Evolutionary conservation across 2,797 vertebrate species (phyloP).

Genomic region (Agapornis canus): DNA sequence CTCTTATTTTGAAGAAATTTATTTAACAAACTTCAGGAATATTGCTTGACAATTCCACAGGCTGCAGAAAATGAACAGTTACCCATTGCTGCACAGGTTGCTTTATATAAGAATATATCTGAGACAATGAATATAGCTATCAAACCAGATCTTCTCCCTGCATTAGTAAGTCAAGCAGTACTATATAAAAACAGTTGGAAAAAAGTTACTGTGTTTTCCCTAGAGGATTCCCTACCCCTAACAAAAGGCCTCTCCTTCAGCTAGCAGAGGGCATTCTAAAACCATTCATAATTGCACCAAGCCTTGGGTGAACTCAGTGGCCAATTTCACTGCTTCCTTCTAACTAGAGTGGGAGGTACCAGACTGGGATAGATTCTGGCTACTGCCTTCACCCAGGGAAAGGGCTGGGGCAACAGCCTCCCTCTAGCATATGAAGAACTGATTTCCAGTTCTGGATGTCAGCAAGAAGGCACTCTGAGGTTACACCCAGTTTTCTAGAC

Average conservation of each 20-base stretch:
- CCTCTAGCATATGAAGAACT: not conserved
- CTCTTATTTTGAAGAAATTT: constrained; percentile 41
- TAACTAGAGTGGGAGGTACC: not conserved
- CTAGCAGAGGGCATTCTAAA: not conserved
- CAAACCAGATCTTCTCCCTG: constrained; percentile 2
- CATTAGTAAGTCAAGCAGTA: not conserved
- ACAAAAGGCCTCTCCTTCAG: constrained; percentile 11
- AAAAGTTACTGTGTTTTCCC: not conserved
- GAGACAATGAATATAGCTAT: not conserved
- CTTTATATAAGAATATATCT: not conserved
- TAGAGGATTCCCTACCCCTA: not conserved
- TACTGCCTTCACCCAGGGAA: not conserved
- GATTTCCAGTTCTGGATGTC: not conserved
- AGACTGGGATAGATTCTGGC: not conserved
- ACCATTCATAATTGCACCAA: not conserved
- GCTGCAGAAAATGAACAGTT: constrained; percentile 20
- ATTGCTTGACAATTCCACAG: not conserved
- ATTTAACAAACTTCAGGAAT: constrained; percentile 51
- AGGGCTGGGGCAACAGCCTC: not conserved
- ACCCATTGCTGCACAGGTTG: not conserved
- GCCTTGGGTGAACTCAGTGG: not conserved
- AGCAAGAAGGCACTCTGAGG: not conserved
- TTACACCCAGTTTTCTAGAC: not conserved
- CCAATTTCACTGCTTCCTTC: not conserved
- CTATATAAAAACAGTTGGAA: not conserved